Evolutionary conservation across 1,140 invertebrate species (phyloP), one percentile per base, ranked within the genome.

Genomic region (Habropoda laboriosa): DNA sequence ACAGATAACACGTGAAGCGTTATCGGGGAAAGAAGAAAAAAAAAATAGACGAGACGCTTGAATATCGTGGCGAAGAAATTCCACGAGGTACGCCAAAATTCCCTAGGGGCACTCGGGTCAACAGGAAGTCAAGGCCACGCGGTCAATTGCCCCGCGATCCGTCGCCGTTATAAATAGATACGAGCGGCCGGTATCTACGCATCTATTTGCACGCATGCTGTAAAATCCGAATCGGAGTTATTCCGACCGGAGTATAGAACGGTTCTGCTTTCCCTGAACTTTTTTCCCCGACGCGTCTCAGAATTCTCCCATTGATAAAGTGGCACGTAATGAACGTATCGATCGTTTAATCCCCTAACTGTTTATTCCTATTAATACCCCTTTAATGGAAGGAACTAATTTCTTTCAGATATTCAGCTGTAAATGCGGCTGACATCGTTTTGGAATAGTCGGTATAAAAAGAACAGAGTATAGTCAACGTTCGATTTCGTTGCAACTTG

Each of bases 51-150:
- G 27, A 18, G 3, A 32, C 12, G 24, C 35, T 57, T n/a, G 40
- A 47, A 60, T 47, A 27, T 70, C 47, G 27, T 42, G 45, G 38
- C 27, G n/a, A 61, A 64, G 70, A 82, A 82, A 86, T 79, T 76
- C 53, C 42, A 49, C 57, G 47, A 66, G 67, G 38, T 76, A 68
- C 55, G 55, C 77, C 68, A 73, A 86, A 86, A 86, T 83, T 75
- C 84, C 68, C 73, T 82, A 70, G 80, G 67, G 68, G 70, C 72
- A 72, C 85, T 74, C 78, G 76, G 87, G 86, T 89, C 89, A 87
- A 86, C 83, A 83, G 86, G 86, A 91, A 90, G 89, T 91, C 90
- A 91, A 91, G 90, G 89, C 88, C 90, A 89, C 85, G 85, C 90
- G 90, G 90, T 91, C 90, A 90, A 88, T 90, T 88, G 88, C 90